A percentile compares a stretch with the other conserved stretches of the same genome.
Evolutionary conservation across 2,888 invertebrate species (phyloP).

Genomic region (Pandemis cinnamomeana): DNA sequence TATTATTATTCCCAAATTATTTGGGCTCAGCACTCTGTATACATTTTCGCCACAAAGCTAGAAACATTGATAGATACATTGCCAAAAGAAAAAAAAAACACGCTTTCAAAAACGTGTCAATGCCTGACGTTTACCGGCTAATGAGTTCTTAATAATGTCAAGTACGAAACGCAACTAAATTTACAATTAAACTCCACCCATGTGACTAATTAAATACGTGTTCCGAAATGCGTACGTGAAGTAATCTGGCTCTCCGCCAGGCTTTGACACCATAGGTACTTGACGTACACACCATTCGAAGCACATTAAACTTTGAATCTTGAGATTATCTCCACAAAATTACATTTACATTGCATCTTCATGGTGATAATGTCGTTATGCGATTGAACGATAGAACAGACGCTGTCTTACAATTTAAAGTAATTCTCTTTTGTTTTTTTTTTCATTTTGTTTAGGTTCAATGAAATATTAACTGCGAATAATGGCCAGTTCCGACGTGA

Average conservation of each 20-base stretch:
- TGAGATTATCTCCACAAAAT: neutral
- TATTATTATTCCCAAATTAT: no score
- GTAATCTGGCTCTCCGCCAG: constrained; percentile 37
- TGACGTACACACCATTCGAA: neutral
- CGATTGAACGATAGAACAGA: neutral
- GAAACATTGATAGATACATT: neutral
- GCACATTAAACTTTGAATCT: neutral
- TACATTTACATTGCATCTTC: neutral
- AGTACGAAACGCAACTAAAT: constrained; percentile 37
- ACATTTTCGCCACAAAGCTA: no score
- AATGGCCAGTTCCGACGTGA: constrained; percentile 13
- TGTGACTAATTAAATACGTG: constrained; percentile 38
- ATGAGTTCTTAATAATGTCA: constrained; percentile 34
- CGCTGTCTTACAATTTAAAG: constrained; percentile 22
- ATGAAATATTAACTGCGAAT: constrained; percentile 31
- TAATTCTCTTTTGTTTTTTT: constrained; percentile 18
- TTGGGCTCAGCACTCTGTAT: no score
- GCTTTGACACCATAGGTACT: constrained; percentile 10
- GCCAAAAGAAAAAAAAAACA: neutral
- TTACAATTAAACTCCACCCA: constrained; percentile 26
- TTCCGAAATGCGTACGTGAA: constrained; percentile 33
- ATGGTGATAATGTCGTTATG: constrained; percentile 9
- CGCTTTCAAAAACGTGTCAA: constrained; percentile 2
- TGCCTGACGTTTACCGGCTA: constrained; percentile 1
- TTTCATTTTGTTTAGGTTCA: constrained; percentile 25